Evolutionary conservation across 2,888 invertebrate genomes (phyloP), one percentile per base, ranked within the genome.

Genomic region (Agrilus cyanescens): DNA sequence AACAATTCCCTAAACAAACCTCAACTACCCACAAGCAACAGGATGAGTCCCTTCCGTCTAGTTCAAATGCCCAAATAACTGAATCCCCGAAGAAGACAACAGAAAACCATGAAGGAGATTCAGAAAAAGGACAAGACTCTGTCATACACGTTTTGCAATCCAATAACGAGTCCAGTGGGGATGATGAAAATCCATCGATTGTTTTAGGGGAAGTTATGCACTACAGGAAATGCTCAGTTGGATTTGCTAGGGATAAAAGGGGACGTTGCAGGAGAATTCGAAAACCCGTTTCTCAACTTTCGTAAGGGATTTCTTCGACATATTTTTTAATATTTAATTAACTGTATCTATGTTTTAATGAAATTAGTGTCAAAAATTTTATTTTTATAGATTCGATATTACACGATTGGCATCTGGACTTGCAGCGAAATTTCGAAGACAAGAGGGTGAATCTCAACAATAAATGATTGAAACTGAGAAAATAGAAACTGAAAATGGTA

Each of bases 231-330:
- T 68, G 67, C 46, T 50, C 56, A 1, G 48, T 50, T 15, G 67
- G 67, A 0, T 65, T 53, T 46, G 46, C 57, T 2, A 58, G 61
- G 38, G 66, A 68, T 48, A 63, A 65, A 47, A 56, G 55, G 35
- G 66, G 67, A 6, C 57, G 64, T 45, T 68, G 67, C 46, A 58
- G 65, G 43, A 57, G 63, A 46, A 49, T 63, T 4, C 54, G 64
- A 40, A 53, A 56, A 49, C 61, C 63, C 10, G 47, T 45, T 35
- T 46, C 49, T 4, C 49, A 47, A 32, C 30, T 50, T 35, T 48
- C 47, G 52, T 52, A 50, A 49, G 52, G 46, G 20, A 3, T 15
- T 32, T 34, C 18, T 25, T 25, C 4, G 4, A 25, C 3, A 25
- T 20, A 20, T 3, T 25, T 25, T 25, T 12, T 32, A 25, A 18